Conservation (phyloP, 2,888 invertebrate species). For the Neoscelio sp. region DNA sequence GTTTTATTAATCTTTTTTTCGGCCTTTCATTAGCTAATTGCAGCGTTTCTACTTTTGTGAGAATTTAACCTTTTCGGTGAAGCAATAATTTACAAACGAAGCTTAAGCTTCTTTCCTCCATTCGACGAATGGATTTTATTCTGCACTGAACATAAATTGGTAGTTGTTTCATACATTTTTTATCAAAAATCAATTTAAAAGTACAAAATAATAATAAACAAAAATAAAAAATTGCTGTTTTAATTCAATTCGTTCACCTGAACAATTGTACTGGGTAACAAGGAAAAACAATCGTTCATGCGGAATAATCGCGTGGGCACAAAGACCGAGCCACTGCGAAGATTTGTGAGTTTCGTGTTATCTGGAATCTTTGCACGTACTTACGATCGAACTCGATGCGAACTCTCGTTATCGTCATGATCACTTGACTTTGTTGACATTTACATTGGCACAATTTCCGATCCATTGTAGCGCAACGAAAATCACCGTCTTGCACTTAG, state of each 20-base stretch:
- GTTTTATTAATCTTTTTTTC: conserved; percentile 19
- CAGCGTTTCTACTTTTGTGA: neutral
- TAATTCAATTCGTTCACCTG: conserved; percentile 10
- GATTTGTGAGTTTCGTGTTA: conserved; percentile 1
- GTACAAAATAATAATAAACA: neutral
- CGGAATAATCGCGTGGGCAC: conserved; percentile 4
- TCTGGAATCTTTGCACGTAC: conserved; percentile 51
- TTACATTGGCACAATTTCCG: conserved; percentile 28
- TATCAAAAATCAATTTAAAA: neutral
- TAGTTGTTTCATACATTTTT: too few relatives aligned
- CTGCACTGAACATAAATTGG: too few relatives aligned
- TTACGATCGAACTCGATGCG: conserved; percentile 31
- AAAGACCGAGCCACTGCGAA: neutral
- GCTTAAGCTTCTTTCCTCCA: too few relatives aligned
- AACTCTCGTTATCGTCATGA: conserved; percentile 30
- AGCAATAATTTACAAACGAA: conserved; percentile 20
- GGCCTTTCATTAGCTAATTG: conserved; percentile 13
- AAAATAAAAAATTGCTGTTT: too few relatives aligned
- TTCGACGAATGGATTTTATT: too few relatives aligned
- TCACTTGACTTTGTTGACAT: conserved; percentile 57
- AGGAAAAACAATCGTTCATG: conserved; percentile 25
- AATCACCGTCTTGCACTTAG: conserved; percentile 13
- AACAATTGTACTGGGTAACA: conserved; percentile 28
- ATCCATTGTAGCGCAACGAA: too few relatives aligned
- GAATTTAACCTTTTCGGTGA: conserved; percentile 14